Percentiles rank a stretch among this genome's conserved stretches.
Evolutionary conservation across 2,888 invertebrate species (phyloP).

Genomic region (Caenorhabditis virilis): DNA sequence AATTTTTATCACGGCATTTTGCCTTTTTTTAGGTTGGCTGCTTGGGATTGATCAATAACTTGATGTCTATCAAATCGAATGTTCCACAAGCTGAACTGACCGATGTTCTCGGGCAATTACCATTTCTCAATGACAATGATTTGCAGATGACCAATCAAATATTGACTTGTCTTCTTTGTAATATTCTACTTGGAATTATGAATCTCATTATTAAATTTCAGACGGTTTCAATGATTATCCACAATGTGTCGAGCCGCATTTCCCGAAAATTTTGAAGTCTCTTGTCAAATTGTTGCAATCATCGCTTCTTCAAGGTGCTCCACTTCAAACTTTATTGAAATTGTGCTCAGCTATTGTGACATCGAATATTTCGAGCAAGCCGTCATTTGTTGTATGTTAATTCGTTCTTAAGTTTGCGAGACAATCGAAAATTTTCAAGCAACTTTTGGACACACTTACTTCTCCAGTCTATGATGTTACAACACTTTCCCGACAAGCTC

Average conservation of each 20-base stretch:
- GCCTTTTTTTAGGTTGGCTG: background rate
- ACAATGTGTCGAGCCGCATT: slow-evolving; percentile 48
- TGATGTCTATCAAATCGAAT: too few species aligned
- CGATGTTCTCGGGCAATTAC: slow-evolving; percentile 79
- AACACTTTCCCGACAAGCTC: slow-evolving; percentile 75
- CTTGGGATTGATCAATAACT: too few species aligned
- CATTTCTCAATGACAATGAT: slow-evolving; percentile 89
- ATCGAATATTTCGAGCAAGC: slow-evolving; percentile 76
- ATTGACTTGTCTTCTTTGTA: slow-evolving; percentile 46
- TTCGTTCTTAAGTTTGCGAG: slow-evolving; percentile 4
- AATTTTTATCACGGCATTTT: too few species aligned
- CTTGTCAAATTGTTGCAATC: slow-evolving; percentile 46
- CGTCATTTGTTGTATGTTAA: slow-evolving; percentile 72
- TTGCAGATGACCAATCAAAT: slow-evolving; percentile 87
- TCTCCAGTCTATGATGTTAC: slow-evolving; percentile 75
- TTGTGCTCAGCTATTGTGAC: slow-evolving; percentile 87
- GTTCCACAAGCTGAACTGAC: slow-evolving; percentile 25
- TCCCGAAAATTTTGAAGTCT: slow-evolving; percentile 76
- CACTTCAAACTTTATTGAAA: slow-evolving; percentile 87
- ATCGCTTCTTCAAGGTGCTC: slow-evolving; percentile 76
- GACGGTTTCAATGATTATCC: slow-evolving; percentile 29
- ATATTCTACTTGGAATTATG: too few species aligned
- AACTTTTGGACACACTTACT: slow-evolving; percentile 80
- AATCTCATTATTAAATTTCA: too few species aligned
- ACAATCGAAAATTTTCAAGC: slow-evolving; percentile 74